Conservation (phyloP, 2,113 vertebrate genomes). For the Trogon surrucura region DNA sequence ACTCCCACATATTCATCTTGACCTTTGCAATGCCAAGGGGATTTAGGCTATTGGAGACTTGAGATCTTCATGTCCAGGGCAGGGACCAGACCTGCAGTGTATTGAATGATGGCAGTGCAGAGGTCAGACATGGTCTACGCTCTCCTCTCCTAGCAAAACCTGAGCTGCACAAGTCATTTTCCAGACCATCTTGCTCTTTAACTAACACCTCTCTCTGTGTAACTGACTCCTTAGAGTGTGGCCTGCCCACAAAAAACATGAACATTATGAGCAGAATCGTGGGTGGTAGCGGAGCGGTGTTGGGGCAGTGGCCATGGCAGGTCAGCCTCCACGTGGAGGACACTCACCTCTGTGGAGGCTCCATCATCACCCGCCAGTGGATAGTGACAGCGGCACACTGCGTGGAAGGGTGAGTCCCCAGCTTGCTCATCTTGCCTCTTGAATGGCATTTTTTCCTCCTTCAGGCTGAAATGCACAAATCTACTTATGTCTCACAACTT, state of each 20-base stretch:
- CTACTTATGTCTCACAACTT: not conserved
- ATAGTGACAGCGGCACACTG: constrained; percentile 94
- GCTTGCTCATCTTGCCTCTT: rapidly evolving
- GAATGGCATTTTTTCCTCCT: not conserved
- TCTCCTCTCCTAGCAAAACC: not conserved
- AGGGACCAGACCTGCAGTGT: rapidly evolving
- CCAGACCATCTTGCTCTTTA: not conserved
- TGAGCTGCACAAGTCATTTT: not conserved
- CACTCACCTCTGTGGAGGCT: constrained; percentile 89
- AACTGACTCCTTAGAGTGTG: constrained; percentile 79
- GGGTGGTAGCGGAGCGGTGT: constrained; percentile 77
- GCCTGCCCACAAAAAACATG: constrained; percentile 11
- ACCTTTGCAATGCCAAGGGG: rapidly evolving
- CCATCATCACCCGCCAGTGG: constrained; percentile 86
- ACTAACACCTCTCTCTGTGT: not conserved
- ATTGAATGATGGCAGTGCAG: not conserved
- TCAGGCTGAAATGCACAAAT: not conserved
- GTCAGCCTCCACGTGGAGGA: constrained; percentile 85
- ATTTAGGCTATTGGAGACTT: rapidly evolving
- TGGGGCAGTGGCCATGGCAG: constrained; percentile 94
- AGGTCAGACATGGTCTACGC: rapidly evolving
- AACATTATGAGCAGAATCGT: constrained; percentile 81
- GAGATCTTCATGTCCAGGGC: not conserved
- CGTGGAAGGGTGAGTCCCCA: constrained; percentile 81
- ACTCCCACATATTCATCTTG: not conserved